Percentiles rank a stretch among this genome's conserved stretches.
Evolutionary conservation across 2,797 vertebrate species (phyloP).

Genomic region (Nyctibius grandis): DNA sequence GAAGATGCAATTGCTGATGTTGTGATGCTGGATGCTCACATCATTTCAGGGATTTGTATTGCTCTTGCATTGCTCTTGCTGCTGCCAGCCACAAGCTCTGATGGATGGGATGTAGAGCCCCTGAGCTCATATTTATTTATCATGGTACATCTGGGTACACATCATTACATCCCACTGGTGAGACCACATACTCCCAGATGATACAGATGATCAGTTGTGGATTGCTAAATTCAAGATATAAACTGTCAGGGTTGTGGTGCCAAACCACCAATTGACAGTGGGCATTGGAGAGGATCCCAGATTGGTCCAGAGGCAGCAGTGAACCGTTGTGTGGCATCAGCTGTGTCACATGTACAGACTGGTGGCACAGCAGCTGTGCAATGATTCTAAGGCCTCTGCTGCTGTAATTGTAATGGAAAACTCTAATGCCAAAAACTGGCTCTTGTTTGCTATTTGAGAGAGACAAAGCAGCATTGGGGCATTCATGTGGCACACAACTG

Average conservation of each 20-base stretch:
- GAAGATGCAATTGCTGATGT: not conserved
- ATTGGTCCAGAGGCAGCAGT: not conserved
- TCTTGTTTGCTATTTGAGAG: not conserved
- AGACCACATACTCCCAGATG: not conserved
- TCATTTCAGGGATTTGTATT: not conserved
- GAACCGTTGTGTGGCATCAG: not conserved
- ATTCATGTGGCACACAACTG: not conserved
- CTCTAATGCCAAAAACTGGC: not conserved
- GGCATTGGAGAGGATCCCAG: not conserved
- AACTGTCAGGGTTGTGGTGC: not conserved
- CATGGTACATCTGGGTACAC: not conserved
- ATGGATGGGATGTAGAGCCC: fast-evolving
- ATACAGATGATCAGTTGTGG: not conserved
- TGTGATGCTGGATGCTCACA: not conserved
- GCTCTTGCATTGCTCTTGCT: not conserved
- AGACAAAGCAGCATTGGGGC: not conserved
- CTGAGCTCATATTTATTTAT: not conserved
- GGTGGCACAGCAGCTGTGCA: not conserved
- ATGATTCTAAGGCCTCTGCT: not conserved
- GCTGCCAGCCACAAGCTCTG: not conserved
- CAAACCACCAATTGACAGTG: not conserved
- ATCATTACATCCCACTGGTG: not conserved
- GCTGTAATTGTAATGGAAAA: not conserved
- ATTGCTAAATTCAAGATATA: not conserved
- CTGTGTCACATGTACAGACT: not conserved